Base-by-base conservation (phyloP, 92 coral and sea anemone genomes). In the Isaurus tuberculatus region DNA sequence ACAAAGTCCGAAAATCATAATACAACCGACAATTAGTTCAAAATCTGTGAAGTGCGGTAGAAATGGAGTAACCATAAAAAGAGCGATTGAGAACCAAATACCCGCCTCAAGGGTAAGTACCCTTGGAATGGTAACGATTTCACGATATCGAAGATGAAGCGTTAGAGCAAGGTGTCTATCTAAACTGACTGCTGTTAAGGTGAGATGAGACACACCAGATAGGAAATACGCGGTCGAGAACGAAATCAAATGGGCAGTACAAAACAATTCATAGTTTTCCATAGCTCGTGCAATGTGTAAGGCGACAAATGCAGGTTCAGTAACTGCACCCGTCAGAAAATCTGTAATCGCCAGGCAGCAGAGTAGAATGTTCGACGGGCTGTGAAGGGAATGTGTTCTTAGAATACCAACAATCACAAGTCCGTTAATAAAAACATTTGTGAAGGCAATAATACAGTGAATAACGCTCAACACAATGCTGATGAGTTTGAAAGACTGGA, bases 61-160 rank as follows among this genome's bases (percentile, higher is more conserved):
- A 72, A 72, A 72, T 16, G 79, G 79, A 17, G 61, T 28, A 3
- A 72, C 61, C 79, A 72, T 72, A 20, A 72, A 17, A 43, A 72
- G 0, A 8, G 37, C 79, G 2, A 26, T 20, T 27, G 8, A 14
- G 43, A 46, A 3, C 63, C 60, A 72, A 29, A 72, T 46, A 1
- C 79, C 79, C 43, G 32, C 75, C 51, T 37, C 30, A 0, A 70
- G 17, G 19, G 43, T 23, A 11, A 70, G 1, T 42, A 70, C 25
- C 44, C 61, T 72, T 19, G 60, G 79, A 44, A 72, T 44, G 26
- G 79, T 72, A 4, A 72, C 79, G 30, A 42, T 7, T 25, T 23
- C 33, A 10, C 34, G 60, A 22, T 72, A 72, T 16, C 60, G 28
- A 23, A 72, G 60, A 55, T 72, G 79, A 23, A 72, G 30, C 0